Base-by-base conservation (phyloP, 2,888 invertebrate species). In the Panorpa germanica region DNA sequence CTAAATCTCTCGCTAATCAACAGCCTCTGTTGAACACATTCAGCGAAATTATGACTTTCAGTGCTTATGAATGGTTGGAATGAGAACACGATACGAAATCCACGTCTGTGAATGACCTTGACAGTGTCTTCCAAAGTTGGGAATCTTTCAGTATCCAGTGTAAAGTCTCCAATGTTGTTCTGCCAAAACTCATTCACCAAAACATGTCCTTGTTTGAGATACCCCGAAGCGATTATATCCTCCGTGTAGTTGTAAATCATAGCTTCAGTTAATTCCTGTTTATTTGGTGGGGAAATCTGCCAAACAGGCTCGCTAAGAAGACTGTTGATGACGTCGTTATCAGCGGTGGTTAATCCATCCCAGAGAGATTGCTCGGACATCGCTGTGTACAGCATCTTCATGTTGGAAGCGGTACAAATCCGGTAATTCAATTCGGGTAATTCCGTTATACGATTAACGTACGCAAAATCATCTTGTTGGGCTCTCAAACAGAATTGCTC, bases 51-150 rank as follows among this genome's bases (percentile, higher is more conserved):
- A 3, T 57, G 55, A 38, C 88, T 85, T 43, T 85, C 82, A 0
- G 85, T 82, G 29, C 80, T 77, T 18, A 90, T 74, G 47, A 83
- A 91, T 0, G 91, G 90, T 45, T 88, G 86, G 0, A 90, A 67
- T n/a, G 83, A 77, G 39, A 91, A 71, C 0, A 78, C 80, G 9
- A 91, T 74, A 44, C 80, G 70, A 39, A 90, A 91, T 1, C 86
- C 86, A 37, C 85, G 60, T 18, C 86, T 62, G 38, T 77, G 77
- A 20, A 88, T 61, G 29, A 81, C 75, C 40, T 78, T 73, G 5
- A 86, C 72, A 3, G 78, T 78, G 33, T 73, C 70, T 33, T 74
- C 71, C 40, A 85, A 61, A 0, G 73, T 74, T 25, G 74, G 73
- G 46, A 91, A 91, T 34, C 85, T 59, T 16, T 55, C 59, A 0